Base-by-base conservation (phyloP, 1,140 invertebrate species). In the Drosophila jambulina region DNA sequence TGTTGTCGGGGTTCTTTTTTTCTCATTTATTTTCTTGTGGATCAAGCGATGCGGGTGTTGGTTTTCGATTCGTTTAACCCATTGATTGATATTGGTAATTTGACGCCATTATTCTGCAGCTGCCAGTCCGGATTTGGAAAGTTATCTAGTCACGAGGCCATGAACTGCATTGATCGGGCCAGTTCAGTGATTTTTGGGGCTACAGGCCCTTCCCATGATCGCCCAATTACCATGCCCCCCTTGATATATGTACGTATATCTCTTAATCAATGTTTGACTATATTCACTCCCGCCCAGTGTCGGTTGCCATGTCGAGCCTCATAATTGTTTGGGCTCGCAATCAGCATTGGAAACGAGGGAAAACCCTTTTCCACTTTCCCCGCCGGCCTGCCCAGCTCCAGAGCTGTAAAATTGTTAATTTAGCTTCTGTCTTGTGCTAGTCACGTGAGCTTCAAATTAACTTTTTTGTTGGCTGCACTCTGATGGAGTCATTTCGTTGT, bases 61-160 rank as follows among this genome's bases (percentile, higher is more conserved):
- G 53, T 43, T 49, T 63, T 60, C 71, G 76, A 75, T 68, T 36
- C 45, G 68, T 70, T 84, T 70, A 84, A 78, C 80, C 82, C 84
- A 87, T 87, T 87, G 84, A 87, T 87, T 87, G 88, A 87, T 87
- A 87, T 87, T 84, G 84, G 77, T 88, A 87, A 87, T 87, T 90
- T 84, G 83, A 90, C 84, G 81, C 83, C 82, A 85, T 86, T 82
- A 86, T 86, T 67, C 54, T 75, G 78, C 82, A 82, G 82, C 78
- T 86, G 82, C 76, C 60, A 56, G 27, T 60, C 48, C 23, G 40
- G 49, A 49, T 57, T 79, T 83, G 45, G 75, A 77, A 84, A 78
- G 77, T 83, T 88, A 88, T 83, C 83, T 84, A 80, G 79, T 54
- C 64, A 78, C 59, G 68, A 49, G 77, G 72, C 80, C 83, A 60